A percentile compares a stretch with the other conserved stretches of the same genome.
phyloP scores from a whole-genome alignment of 92 coral and sea anemone species.

The Hydrozoanthus gracilis region DNA sequence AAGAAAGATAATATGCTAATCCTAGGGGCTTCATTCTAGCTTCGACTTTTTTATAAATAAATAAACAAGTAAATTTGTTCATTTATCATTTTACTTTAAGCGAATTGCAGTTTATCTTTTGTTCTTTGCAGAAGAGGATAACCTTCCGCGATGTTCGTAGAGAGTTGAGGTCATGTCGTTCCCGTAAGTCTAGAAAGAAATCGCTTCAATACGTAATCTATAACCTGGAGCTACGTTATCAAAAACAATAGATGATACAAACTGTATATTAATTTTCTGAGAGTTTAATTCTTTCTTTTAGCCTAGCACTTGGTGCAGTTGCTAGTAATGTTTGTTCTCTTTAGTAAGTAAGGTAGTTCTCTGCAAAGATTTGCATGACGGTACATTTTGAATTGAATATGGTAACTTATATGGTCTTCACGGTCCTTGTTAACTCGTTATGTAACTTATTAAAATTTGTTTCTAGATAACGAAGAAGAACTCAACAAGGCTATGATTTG shows the following conservation, averaged over 20 bases:
- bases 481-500: constrained; percentile 18
- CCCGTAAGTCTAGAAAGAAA: neutral
- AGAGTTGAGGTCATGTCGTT: constrained; percentile 2
- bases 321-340: too few species aligned
- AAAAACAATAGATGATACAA: too few species aligned
- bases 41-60: neutral
- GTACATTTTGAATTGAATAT: neutral
- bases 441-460: neutral
- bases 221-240: neutral
- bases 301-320: too few species aligned
- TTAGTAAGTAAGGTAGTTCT: too few species aligned
- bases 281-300: too few species aligned
- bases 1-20: too few species aligned
- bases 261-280: too few species aligned
- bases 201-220: neutral
- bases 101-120: neutral
- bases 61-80: neutral
- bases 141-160: constrained; percentile 23
- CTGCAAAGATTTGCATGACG: too few species aligned
- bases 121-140: constrained; percentile 21
- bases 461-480: constrained; percentile 12
- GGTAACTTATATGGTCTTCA: neutral
- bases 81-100: neutral
- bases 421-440: neutral
- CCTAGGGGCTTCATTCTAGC: too few species aligned